Base-by-base conservation (phyloP, 2,888 invertebrate species). In the Agrotis puta region DNA sequence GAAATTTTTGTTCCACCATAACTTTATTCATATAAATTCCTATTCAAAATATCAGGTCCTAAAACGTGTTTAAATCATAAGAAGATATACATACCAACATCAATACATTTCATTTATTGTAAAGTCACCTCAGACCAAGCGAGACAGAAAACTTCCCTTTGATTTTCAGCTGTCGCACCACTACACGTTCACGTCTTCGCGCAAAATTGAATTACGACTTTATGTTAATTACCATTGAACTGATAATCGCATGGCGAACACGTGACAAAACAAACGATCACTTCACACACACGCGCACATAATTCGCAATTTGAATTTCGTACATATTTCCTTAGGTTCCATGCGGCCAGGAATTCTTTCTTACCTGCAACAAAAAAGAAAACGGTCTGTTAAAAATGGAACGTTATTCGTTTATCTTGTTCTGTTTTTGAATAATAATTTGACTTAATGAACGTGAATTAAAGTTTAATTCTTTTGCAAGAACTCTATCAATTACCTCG, bases 361-460 rank as follows among this genome's bases (percentile, higher is more conserved):
- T 94, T 94, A 95, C 95, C 95, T 95, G 95, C 82, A 95, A 95
- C 93, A 94, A 94, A 90, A 89, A 83, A 91, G 87, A 88, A 88
- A 74, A 73, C 76, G 72, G 75, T 75, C 68, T 66, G 68, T 77
- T 77, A 69, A 66, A 73, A 77, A 73, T 73, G 75, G 62, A 77
- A 77, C 61, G 47, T 59, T 83, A 67, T 69, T 75, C 58, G 59
- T 70, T 74, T 79, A 71, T 74, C 56, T 79, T 63, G 65, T 74
- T 82, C 70, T 65, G 54, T 82, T 61, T 79, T 75, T 74, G 69
- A 81, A 78, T 74, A 70, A 64, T 64, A 70, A 64, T 64, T 81
- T 77, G 70, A 76, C 48, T 62, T 58, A 72, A 64, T 62, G 48
- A 64, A 67, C 18, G 51, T 45, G 45, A 53, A 61, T 53, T 20